phyloP scores from a whole-genome alignment of 2,113 vertebrate species.

The Pluvianellus socialis region DNA sequence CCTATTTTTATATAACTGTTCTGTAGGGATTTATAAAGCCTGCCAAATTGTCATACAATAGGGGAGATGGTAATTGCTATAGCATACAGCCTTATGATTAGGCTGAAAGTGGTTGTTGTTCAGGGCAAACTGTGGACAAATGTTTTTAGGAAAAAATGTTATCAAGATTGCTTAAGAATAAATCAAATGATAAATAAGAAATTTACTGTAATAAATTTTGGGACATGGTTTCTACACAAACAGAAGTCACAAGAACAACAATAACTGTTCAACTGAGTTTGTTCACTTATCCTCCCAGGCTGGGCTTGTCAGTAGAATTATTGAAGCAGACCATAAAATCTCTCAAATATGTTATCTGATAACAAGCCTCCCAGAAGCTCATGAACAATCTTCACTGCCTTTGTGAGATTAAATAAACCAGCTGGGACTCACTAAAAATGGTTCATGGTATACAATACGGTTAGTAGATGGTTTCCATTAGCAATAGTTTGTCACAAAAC shows the following conservation, averaged over 20 bases:
- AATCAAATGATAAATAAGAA: slow-evolving; percentile 1
- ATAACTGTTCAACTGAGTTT: not conserved
- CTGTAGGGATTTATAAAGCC: not conserved
- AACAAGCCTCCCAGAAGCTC: slow-evolving; percentile 22
- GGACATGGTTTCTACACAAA: not conserved
- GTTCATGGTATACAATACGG: not conserved
- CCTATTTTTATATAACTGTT: not conserved
- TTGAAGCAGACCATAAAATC: slow-evolving; percentile 32
- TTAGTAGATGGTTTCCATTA: not conserved
- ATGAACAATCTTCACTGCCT: slow-evolving; percentile 14
- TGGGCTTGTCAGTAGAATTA: slow-evolving; percentile 37
- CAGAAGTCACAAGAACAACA: not conserved
- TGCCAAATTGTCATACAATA: not conserved
- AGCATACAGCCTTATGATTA: not conserved
- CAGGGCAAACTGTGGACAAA: not conserved
- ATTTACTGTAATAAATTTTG: not conserved
- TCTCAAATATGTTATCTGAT: slow-evolving; percentile 20
- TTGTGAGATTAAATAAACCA: slow-evolving; percentile 27
- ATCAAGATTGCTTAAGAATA: slow-evolving; percentile 18
- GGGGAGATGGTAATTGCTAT: not conserved
- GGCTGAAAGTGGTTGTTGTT: not conserved
- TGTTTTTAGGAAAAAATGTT: not conserved
- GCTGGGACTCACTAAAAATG: not conserved
- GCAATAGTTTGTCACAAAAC: not conserved
- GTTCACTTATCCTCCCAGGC: not conserved